A percentile compares a stretch with the other conserved stretches of the same genome.
These are phyloP conservation scores for Odobenus rosmarus DNA, from an alignment of 2,113 vertebrate genomes.

Conservation along the genomic window DNA sequence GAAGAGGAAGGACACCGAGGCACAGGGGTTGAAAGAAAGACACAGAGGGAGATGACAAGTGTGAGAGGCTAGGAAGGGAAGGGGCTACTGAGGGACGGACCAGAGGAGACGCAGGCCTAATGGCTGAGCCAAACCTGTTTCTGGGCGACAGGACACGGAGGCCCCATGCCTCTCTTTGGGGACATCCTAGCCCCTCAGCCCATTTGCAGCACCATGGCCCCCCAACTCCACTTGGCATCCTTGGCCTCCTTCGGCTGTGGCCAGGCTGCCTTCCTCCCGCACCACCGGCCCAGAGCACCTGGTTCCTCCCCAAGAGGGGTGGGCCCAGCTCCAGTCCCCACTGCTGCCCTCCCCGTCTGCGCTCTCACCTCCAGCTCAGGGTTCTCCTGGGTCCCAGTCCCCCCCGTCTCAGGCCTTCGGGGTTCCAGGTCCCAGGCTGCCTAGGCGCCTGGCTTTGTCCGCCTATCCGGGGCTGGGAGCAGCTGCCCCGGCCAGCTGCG, in stretches of 20 bases:
- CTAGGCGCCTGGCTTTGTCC: slow-evolving; percentile 76
- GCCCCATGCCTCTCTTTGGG: neutral
- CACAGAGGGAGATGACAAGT: neutral
- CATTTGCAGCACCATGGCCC: neutral
- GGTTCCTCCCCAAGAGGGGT: neutral
- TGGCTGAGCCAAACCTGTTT: neutral
- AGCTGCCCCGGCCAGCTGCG: slow-evolving; percentile 81
- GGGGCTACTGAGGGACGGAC: neutral
- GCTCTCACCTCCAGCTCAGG: slow-evolving; percentile 62
- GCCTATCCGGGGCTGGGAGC: slow-evolving; percentile 61
- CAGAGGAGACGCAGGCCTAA: too few relatives aligned
- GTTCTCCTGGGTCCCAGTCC: neutral
- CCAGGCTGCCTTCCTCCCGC: neutral
- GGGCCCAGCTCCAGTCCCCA: neutral
- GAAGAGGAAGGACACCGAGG: neutral
- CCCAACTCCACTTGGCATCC: neutral
- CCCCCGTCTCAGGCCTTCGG: slow-evolving; percentile 40
- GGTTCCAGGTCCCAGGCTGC: slow-evolving; percentile 54
- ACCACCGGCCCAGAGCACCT: neutral
- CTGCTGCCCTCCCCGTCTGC: neutral
- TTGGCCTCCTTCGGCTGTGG: neutral
- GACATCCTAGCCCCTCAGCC: neutral
- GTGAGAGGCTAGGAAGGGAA: neutral
- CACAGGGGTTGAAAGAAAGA: neutral
- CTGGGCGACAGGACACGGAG: neutral